Percentiles rank a stretch among this genome's conserved stretches.
These are phyloP conservation scores for Ctenomys sociabilis DNA, from an alignment of 2,113 vertebrate genomes.

Conservation along the genomic window DNA sequence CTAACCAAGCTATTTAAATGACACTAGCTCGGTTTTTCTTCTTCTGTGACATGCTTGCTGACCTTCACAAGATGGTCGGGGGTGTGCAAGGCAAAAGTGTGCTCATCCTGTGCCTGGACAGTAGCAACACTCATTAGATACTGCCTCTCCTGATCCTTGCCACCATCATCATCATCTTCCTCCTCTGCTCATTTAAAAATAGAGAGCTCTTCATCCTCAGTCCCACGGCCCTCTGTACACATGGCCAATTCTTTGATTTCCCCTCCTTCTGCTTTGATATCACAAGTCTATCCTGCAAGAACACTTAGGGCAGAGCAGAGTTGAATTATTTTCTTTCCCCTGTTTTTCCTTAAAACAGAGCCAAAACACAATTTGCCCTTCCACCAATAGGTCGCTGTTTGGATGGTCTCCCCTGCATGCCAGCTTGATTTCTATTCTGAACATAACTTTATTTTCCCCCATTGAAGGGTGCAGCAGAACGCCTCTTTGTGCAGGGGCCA, in stretches of 20 bases:
- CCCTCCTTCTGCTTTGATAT: not conserved
- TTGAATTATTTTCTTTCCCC: not conserved
- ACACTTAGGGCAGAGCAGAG: not conserved
- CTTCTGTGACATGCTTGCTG: not conserved
- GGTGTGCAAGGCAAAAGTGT: not conserved
- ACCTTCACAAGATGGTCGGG: accelerated
- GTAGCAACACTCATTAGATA: accelerated
- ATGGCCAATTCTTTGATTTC: not conserved
- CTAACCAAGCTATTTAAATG: accelerated
- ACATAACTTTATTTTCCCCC: constrained; percentile 75
- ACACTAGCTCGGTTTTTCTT: not conserved
- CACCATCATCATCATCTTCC: accelerated
- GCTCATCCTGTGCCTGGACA: accelerated
- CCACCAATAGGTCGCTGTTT: not conserved
- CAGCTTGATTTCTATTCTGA: constrained; percentile 73
- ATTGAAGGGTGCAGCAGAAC: constrained; percentile 69
- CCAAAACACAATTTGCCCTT: not conserved
- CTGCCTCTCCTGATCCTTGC: not conserved
- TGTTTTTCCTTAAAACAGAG: constrained; percentile 33
- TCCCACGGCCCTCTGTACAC: not conserved
- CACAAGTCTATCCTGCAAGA: not conserved
- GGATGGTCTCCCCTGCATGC: constrained; percentile 61
- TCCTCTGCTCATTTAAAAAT: not conserved
- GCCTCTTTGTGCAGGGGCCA: constrained; percentile 80
- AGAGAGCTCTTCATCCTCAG: accelerated